Conservation (phyloP, 2,888 invertebrate genomes). For the Chalcis sispes region DNA sequence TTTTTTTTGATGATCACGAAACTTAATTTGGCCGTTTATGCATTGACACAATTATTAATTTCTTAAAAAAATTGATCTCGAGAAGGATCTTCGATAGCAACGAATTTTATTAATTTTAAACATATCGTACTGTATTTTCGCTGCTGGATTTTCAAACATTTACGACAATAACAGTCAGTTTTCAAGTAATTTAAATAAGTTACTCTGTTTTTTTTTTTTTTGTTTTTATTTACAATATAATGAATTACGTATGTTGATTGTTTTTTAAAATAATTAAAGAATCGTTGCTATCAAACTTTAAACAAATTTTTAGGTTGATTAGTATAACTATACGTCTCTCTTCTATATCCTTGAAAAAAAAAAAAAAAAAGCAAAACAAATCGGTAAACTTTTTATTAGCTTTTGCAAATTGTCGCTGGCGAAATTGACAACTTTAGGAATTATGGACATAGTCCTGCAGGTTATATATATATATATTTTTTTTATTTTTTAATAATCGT, state of each 20-base stretch:
- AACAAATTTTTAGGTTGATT: not conserved
- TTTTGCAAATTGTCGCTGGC: constrained; percentile 28
- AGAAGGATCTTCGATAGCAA: no score
- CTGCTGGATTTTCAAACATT: no score
- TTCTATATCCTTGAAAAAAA: not conserved
- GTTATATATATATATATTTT: no score
- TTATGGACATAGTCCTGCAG: not conserved
- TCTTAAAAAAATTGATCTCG: not conserved
- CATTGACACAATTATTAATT: not conserved
- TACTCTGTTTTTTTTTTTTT: no score
- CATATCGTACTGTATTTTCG: no score
- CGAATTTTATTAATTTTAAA: no score
- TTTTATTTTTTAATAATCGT: constrained; percentile 22
- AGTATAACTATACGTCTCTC: not conserved
- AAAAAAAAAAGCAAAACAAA: not conserved
- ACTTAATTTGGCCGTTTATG: no score
- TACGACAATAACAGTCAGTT: no score
- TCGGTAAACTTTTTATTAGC: not conserved
- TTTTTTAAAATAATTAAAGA: not conserved
- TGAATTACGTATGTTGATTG: no score
- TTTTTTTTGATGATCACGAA: no score
- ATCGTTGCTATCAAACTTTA: not conserved
- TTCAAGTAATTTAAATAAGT: no score
- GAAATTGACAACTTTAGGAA: constrained; percentile 9
- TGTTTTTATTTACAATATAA: not conserved